A percentile compares a stretch with the other conserved stretches of the same genome.
phyloP scores from a whole-genome alignment of 2,797 vertebrate genomes.

The Sebastes oblongus region DNA sequence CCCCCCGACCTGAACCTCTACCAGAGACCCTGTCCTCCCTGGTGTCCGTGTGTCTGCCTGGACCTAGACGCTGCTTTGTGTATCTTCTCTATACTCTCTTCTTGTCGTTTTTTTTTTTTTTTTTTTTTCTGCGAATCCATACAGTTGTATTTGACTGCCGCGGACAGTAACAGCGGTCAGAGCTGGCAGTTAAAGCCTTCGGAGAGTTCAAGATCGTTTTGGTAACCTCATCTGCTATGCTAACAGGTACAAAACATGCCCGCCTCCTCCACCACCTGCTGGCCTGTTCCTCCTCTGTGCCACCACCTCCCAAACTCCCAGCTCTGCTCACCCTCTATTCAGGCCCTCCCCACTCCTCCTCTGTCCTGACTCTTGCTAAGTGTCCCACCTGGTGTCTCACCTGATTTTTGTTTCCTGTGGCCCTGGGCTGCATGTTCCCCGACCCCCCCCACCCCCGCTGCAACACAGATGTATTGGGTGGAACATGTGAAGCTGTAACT shows the following conservation, averaged over 20 bases:
- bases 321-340: conserved; percentile 43
- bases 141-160: conserved; percentile 96
- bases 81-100: conserved; percentile 86
- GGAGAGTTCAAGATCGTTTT: conserved; percentile 93
- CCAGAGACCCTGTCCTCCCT: conserved; percentile 32
- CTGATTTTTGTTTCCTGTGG: conserved; percentile 68
- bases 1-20: conserved; percentile 22
- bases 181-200: conserved; percentile 98
- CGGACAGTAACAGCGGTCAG: conserved; percentile 93
- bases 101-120: conserved; percentile 83
- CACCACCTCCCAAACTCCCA: conserved; percentile 52
- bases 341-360: conserved; percentile 23
- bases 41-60: conserved; percentile 61
- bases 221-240: conserved; percentile 91
- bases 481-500: conserved; percentile 37
- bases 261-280: conserved; percentile 59
- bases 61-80: conserved; percentile 71
- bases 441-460: not conserved
- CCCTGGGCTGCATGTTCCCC: conserved; percentile 71
- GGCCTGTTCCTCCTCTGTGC: conserved; percentile 60
- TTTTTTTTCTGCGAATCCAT: conserved; percentile 81
- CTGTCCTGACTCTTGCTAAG: conserved; percentile 43
- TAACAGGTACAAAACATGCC: conserved; percentile 92
- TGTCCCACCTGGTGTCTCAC: conserved; percentile 57
- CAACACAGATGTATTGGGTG: conserved; percentile 43